Evolutionary conservation across 2,888 invertebrate genomes (phyloP), one percentile per base, ranked within the genome.

Genomic region (Autographa gamma): DNA sequence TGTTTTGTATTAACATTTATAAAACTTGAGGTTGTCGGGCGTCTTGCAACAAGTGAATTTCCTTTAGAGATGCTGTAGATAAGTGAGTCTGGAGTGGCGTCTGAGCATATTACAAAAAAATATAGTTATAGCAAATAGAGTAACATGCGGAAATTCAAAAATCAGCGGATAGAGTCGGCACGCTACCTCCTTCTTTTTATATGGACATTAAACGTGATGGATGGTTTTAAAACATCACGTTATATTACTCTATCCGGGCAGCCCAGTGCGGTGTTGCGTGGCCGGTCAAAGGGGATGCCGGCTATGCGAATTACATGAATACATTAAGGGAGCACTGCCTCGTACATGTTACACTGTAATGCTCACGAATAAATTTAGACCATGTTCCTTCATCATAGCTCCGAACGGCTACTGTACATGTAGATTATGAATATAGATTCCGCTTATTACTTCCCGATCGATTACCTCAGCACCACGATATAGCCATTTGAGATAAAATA

Each of bases 271-370:
- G 94, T 90, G 93, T 94, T 93, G 95, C 95, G 95, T 95, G 95
- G 95, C 91, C 90, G 94, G 95, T 95, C 95, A 95, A 95, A 95
- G 95, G 95, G 95, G 95, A 95, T 93, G 91, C 93, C 94, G 92
- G 94, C 92, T 93, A 95, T 93, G 95, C 93, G 95, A 95, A 95
- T 95, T 95, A 95, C 95, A 95, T 95, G 95, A 95, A 95, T 95
- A 95, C 94, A 95, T 95, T 95, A 95, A 93, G 93, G 93, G 92
- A 92, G 92, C 88, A 92, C 89, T 91, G 90, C 93, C 92, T 92
- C 91, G 90, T 94, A 93, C 92, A 93, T 92, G 94, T 93, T 93
- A 93, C 92, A 93, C 90, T 92, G 95, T 95, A 94, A 95, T 95
- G 93, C 92, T 93, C 92, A 93, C 93, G 94, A 93, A 95, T 94